Evolutionary conservation across 2,888 invertebrate species (phyloP).

Genomic region (Diaperis boleti): DNA sequence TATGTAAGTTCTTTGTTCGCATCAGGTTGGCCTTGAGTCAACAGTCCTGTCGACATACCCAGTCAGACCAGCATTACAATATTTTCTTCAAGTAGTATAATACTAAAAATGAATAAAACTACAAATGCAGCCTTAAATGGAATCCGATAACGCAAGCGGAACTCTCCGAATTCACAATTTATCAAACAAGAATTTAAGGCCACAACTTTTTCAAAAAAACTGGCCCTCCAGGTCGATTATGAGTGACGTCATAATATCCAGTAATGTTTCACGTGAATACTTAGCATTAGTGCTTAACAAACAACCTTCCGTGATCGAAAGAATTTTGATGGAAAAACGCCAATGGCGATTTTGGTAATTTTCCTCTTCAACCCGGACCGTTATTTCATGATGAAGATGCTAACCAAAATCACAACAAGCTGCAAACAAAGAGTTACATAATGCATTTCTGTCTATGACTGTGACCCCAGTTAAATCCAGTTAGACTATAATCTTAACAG

Average conservation of each 20-base stretch:
- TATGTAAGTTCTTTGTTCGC: constrained; percentile 3
- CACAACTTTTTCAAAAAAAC: constrained; percentile 8
- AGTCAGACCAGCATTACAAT: constrained; percentile 1
- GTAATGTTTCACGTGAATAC: constrained; percentile 9
- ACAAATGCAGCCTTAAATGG: not conserved
- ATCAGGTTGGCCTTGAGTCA: constrained; percentile 13
- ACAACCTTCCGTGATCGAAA: constrained; percentile 1
- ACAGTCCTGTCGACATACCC: constrained; percentile 11
- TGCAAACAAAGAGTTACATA: too few relatives aligned
- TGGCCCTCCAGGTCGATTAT: constrained; percentile 1
- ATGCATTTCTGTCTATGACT: not conserved
- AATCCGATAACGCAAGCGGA: constrained; percentile 15
- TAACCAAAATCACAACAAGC: not conserved
- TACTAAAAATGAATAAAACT: not conserved
- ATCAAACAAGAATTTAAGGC: constrained; percentile 12
- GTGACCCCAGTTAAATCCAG: too few relatives aligned
- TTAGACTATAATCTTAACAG: too few relatives aligned
- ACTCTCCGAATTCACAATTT: constrained; percentile 1
- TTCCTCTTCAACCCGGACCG: not conserved
- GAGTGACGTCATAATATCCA: constrained; percentile 14
- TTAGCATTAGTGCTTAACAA: not conserved
- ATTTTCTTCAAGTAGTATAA: not conserved
- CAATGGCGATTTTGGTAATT: not conserved
- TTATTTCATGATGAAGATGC: not conserved
- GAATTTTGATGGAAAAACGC: not conserved